These are phyloP conservation scores for Threskiornis aethiopicus DNA, from an alignment of 2,797 vertebrate species.

Conservation along the genomic window DNA sequence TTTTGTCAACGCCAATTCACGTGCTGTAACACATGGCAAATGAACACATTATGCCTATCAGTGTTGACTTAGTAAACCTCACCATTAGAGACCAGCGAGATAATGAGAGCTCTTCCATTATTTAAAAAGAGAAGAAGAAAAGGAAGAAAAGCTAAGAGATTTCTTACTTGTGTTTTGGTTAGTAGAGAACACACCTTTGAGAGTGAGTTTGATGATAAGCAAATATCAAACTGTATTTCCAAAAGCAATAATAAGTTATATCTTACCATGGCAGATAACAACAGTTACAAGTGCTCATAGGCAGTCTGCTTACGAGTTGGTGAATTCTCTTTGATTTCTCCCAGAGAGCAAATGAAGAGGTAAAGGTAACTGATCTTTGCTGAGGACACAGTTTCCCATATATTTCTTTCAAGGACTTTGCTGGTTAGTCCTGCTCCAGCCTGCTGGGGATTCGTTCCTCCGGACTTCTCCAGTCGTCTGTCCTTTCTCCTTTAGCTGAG, in stretches of 20 bases:
- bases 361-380: neutral
- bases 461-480: neutral
- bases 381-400: neutral
- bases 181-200: neutral
- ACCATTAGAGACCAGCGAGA: neutral
- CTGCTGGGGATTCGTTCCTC: too few species aligned
- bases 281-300: neutral
- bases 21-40: neutral
- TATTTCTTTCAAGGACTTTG: neutral
- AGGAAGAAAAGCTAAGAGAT: neutral
- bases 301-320: neutral
- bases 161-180: neutral
- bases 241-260: neutral
- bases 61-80: neutral
- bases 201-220: neutral
- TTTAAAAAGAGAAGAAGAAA: neutral
- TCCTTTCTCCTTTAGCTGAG: neutral
- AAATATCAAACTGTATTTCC: neutral
- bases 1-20: neutral
- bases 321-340: neutral
- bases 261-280: neutral
- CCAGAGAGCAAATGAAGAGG: neutral
- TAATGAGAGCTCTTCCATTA: neutral
- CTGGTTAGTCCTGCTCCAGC: neutral
- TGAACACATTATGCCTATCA: neutral